Percentiles rank a stretch among this genome's conserved stretches.
phyloP scores from a whole-genome alignment of 2,888 invertebrate genomes.

The Caenorhabditis imperialis region DNA sequence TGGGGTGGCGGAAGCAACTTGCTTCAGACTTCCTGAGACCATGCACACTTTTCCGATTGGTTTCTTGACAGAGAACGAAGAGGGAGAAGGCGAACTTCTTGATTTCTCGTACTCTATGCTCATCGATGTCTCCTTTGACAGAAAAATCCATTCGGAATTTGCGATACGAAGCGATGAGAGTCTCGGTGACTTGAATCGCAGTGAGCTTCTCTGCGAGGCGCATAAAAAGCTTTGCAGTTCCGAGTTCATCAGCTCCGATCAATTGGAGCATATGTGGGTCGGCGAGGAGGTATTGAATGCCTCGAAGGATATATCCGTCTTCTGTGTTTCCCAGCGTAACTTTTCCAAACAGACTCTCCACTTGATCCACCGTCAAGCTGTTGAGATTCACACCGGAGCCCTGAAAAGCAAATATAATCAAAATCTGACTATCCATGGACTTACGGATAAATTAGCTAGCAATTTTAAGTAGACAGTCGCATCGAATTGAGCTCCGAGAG shows the following conservation, averaged over 20 bases:
- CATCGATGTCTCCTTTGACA: slow-evolving; percentile 38
- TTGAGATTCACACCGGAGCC: slow-evolving; percentile 8
- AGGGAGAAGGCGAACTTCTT: slow-evolving; percentile 13
- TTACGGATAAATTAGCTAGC: slow-evolving; percentile 20
- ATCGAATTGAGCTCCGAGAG: slow-evolving; percentile 8
- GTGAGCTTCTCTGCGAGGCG: slow-evolving; percentile 18
- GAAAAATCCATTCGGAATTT: slow-evolving; percentile 33
- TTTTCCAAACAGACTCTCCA: slow-evolving; percentile 10
- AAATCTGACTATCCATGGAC: background rate
- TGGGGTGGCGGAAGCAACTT: slow-evolving; percentile 36
- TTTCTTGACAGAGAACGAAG: slow-evolving; percentile 25
- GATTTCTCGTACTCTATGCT: slow-evolving; percentile 4
- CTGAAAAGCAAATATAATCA: slow-evolving; percentile 4
- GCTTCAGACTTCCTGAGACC: slow-evolving; percentile 6
- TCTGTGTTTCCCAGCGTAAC: background rate
- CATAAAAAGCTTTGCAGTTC: slow-evolving; percentile 24
- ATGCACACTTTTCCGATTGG: slow-evolving; percentile 7
- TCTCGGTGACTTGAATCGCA: slow-evolving; percentile 13
- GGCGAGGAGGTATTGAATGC: slow-evolving; percentile 9
- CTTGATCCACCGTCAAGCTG: slow-evolving; percentile 8
- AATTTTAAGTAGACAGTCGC: slow-evolving; percentile 22
- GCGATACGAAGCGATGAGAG: slow-evolving; percentile 15
- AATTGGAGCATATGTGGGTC: slow-evolving; percentile 25
- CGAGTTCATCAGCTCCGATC: slow-evolving; percentile 29
- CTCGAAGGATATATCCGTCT: slow-evolving; percentile 24